These are phyloP conservation scores for Lumbricus terrestris DNA, from an alignment of 2,888 invertebrate species.

Conservation along the genomic window DNA sequence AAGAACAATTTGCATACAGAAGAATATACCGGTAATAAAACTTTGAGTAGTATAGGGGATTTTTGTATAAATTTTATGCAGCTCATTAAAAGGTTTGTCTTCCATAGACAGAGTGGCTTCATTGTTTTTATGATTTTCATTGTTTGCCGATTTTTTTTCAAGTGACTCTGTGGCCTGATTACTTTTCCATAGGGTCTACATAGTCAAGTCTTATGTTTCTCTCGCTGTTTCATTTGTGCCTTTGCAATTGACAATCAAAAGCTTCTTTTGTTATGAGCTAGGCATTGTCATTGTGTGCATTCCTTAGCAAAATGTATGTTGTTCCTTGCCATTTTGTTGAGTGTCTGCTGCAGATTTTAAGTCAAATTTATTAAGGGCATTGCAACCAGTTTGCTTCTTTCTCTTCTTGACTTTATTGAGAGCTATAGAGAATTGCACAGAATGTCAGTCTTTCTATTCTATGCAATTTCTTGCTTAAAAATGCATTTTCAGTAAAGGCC, in stretches of 20 bases:
- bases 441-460: slow-evolving; percentile 3
- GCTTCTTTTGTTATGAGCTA: neutral
- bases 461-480: neutral
- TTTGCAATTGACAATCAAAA: neutral
- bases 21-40: too few relatives aligned
- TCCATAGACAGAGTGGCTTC: neutral
- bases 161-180: neutral
- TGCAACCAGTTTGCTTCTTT: neutral
- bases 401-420: neutral
- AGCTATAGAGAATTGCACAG: neutral
- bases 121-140: neutral
- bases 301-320: neutral
- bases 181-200: neutral
- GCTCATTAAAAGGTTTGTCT: too few relatives aligned
- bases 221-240: neutral
- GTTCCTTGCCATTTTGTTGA: neutral
- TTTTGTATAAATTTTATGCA: neutral
- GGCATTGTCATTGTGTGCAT: neutral
- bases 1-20: too few relatives aligned
- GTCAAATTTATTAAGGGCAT: neutral
- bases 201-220: neutral
- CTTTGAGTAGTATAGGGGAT: neutral
- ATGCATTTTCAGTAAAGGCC: neutral
- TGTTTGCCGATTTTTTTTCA: neutral
- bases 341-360: neutral